A percentile compares a stretch with the other conserved stretches of the same genome.
Conservation (phyloP, 1,140 invertebrate genomes). For the Cylas formicarius region DNA sequence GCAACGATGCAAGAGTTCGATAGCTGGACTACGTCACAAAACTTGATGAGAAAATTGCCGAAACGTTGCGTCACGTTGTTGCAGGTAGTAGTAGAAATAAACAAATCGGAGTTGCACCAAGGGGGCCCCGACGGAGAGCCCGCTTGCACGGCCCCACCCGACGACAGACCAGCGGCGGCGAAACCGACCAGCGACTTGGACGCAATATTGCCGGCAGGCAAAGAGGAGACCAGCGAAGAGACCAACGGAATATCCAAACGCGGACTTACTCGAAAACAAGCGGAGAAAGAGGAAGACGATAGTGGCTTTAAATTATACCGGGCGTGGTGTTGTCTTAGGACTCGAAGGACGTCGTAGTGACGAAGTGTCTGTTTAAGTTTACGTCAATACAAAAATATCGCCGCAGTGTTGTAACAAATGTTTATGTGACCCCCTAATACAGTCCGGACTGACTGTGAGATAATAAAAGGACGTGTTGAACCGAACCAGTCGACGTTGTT, state of each 20-base stretch:
- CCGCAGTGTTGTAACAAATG: no score
- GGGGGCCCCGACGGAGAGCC: constrained; percentile 1
- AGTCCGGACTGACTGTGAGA: no score
- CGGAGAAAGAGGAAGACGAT: constrained; percentile 34
- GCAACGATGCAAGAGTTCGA: no score
- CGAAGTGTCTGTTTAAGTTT: background rate
- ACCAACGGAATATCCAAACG: constrained; percentile 12
- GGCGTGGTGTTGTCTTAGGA: constrained; percentile 47
- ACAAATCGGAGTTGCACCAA: constrained; percentile 19
- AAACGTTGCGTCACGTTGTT: no score
- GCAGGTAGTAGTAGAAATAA: constrained; percentile 37
- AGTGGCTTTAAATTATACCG: constrained; percentile 42
- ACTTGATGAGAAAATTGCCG: background rate
- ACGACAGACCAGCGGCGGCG: constrained; percentile 4
- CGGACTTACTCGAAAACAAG: constrained; percentile 34
- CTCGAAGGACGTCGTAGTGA: constrained; percentile 43
- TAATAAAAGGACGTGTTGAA: no score
- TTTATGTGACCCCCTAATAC: no score
- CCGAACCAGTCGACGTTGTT: no score
- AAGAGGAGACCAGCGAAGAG: constrained; percentile 1
- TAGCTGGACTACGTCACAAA: no score
- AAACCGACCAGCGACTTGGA: constrained; percentile 8
- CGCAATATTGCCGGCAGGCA: background rate
- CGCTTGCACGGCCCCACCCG: background rate
- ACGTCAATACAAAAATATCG: no score